Percentiles rank a stretch among this genome's conserved stretches.
phyloP scores from a whole-genome alignment of 2,113 vertebrate species.

The Halcyon senegalensis region DNA sequence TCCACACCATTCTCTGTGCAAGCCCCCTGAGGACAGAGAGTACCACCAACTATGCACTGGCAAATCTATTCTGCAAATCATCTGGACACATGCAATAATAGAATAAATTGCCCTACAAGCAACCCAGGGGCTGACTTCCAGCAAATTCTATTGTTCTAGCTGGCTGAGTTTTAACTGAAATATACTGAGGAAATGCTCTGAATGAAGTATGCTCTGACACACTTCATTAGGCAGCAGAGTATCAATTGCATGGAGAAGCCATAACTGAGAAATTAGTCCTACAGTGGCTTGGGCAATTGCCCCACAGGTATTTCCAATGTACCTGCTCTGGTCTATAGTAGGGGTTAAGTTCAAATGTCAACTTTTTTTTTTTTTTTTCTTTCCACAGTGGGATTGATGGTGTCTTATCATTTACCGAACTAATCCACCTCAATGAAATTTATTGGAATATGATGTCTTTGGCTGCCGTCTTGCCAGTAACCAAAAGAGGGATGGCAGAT shows the following conservation, averaged over 20 bases:
- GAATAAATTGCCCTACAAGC: neutral
- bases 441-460: neutral
- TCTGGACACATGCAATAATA: neutral
- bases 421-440: neutral
- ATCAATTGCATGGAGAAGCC: neutral
- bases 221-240: neutral
- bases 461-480: neutral
- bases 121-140: neutral
- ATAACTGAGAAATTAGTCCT: neutral
- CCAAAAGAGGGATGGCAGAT: neutral
- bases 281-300: neutral
- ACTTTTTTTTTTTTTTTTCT: neutral
- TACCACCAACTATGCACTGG: too few species aligned
- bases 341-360: neutral
- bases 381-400: neutral
- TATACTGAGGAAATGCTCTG: neutral
- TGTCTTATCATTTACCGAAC: neutral
- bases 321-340: neutral
- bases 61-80: neutral
- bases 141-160: neutral
- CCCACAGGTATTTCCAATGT: rapidly evolving
- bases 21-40: neutral
- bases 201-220: neutral
- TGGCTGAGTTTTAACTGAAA: neutral
- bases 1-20: neutral